Evolutionary conservation across 2,888 invertebrate species (phyloP), one percentile per base, ranked within the genome.

Genomic region (Dichetophora obliterata): DNA sequence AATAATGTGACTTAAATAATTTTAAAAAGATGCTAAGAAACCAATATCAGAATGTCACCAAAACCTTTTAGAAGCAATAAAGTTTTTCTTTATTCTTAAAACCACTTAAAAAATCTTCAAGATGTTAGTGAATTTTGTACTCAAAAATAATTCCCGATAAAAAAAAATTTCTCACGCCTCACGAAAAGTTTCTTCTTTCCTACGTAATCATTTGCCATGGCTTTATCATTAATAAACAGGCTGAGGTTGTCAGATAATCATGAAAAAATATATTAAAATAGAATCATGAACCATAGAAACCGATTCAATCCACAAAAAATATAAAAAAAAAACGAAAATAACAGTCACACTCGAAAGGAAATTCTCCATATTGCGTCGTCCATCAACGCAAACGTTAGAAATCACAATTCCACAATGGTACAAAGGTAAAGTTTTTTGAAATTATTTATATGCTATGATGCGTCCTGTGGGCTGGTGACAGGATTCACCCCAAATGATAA

Each of bases 351-450:
- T 54, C 11, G 22, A 19, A 16, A 54, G 16, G 11, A 1, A 2
- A 43, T 43, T 1, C 43, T 43, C 3, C 43, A 22, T 27, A 59
- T 24, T 27, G 24, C 24, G 8, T 24, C 57, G 57, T 59, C 57
- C 57, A 59, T 59, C 57, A 59, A 59, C 57, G 57, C 43, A 43
- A 43, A 43, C 43, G 14, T 43, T 43, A 43, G 43, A 43, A 59
- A 22, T 59, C 57, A 59, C 57, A 22, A 24, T 24, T 59, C 14
- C 57, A 27, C 57, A 59, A 24, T 24, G 14, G 57, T 19, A 54
- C n/a, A 22, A 54, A 59, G 22, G 24, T 59, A 11, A 59, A 59
- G 11, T 24, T 19, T 24, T 27, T 27, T 24, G 9, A 59, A 27
- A 19, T 59, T 59, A 59, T 59, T 59, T 59, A 22, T 59, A 59